phyloP scores from a whole-genome alignment of 2,797 vertebrate genomes.

The Nannoperca obscura region DNA sequence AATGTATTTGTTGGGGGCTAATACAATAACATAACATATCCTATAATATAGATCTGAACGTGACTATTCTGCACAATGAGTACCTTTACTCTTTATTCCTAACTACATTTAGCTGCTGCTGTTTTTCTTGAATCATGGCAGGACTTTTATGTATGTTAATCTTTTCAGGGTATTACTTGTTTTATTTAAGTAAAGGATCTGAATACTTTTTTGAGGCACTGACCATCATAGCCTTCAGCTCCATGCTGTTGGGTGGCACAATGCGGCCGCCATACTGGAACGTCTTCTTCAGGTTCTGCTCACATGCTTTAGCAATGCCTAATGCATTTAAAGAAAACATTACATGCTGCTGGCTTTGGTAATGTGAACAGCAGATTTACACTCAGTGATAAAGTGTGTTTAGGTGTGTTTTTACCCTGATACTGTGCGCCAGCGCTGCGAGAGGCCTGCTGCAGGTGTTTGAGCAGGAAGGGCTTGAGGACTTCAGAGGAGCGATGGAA shows the following conservation, averaged over 20 bases:
- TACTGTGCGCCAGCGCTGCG: constrained; percentile 87
- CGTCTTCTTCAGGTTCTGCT: constrained; percentile 95
- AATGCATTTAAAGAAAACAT: constrained; percentile 9
- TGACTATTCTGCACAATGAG: constrained; percentile 14
- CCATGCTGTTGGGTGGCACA: constrained; percentile 91
- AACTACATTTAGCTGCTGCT: not conserved
- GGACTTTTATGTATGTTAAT: not conserved
- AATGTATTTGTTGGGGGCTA: constrained; percentile 7
- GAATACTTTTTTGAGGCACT: constrained; percentile 57
- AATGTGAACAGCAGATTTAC: not conserved
- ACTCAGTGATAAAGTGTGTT: not conserved
- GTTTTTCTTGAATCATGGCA: not conserved
- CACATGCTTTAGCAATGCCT: constrained; percentile 96
- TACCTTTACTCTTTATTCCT: not conserved
- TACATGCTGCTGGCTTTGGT: not conserved
- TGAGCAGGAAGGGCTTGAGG: constrained; percentile 89
- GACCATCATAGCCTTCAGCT: constrained; percentile 97
- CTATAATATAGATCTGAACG: constrained; percentile 1
- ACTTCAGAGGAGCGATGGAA: constrained; percentile 93
- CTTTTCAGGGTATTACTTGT: not conserved
- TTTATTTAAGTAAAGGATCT: constrained; percentile 4
- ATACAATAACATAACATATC: not conserved
- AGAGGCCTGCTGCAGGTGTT: constrained; percentile 88
- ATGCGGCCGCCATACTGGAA: constrained; percentile 90
- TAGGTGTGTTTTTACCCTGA: constrained; percentile 86